phyloP scores from a whole-genome alignment of 2,113 vertebrate genomes.

The Monopterus albus region DNA sequence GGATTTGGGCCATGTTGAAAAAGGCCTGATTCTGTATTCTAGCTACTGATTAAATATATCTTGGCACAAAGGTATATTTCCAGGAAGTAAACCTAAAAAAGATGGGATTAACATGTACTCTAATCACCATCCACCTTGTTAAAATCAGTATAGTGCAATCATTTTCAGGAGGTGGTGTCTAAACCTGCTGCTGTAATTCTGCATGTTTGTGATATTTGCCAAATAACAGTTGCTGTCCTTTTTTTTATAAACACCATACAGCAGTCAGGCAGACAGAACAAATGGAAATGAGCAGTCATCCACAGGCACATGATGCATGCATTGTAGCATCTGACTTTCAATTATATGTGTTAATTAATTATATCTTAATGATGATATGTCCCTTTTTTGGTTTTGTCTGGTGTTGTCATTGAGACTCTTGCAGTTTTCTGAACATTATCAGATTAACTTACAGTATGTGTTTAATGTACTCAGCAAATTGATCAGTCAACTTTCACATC shows the following conservation, averaged over 20 bases:
- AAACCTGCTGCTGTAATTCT: neutral
- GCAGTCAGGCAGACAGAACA: neutral
- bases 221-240: neutral
- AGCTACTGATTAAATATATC: neutral
- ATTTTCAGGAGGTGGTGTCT: slow-evolving; percentile 2
- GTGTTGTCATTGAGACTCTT: neutral
- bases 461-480: neutral
- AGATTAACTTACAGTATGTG: neutral
- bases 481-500: neutral
- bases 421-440: neutral
- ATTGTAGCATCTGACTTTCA: slow-evolving; percentile 61
- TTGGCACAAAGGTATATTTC: neutral
- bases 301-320: slow-evolving; percentile 46
- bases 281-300: slow-evolving; percentile 9
- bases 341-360: slow-evolving; percentile 53
- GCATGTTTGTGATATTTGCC: neutral
- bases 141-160: neutral
- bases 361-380: neutral
- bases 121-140: neutral
- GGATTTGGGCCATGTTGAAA: neutral
- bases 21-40: neutral
- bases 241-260: slow-evolving; percentile 6
- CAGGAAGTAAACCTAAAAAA: neutral
- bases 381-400: slow-evolving; percentile 5
- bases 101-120: neutral